Evolutionary conservation across 2,113 vertebrate genomes (phyloP).

Genomic region (Seriola aureovittata): DNA sequence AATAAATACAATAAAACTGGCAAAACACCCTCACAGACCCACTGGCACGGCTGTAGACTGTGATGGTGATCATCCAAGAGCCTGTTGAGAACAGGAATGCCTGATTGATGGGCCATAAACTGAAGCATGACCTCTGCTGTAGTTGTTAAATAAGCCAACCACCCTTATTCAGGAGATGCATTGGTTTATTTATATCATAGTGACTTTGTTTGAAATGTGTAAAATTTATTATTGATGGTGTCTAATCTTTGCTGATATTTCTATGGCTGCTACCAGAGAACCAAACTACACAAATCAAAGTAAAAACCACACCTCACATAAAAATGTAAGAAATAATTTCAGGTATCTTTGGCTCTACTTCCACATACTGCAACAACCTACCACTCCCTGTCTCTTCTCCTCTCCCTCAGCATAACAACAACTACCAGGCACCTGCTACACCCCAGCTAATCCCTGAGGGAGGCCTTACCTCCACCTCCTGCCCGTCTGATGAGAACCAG

Average conservation of each 20-base stretch:
- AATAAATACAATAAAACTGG: background rate
- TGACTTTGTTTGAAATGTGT: background rate
- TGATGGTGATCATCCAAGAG: background rate
- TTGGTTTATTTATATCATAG: background rate
- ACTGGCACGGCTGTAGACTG: background rate
- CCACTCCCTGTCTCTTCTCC: constrained; percentile 14
- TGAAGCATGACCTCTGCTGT: background rate
- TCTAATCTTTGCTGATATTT: constrained; percentile 9
- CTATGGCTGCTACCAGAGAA: background rate
- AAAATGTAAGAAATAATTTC: constrained; percentile 2
- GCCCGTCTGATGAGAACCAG: constrained; percentile 85
- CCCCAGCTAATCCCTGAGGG: constrained; percentile 85
- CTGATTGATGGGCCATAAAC: background rate
- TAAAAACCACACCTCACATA: constrained; percentile 4
- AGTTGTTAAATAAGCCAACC: too few species aligned
- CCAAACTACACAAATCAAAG: background rate
- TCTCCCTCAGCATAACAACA: constrained; percentile 79
- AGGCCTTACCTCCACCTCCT: constrained; percentile 52
- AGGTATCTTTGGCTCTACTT: constrained; percentile 5
- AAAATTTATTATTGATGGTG: background rate
- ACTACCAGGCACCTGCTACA: constrained; percentile 73
- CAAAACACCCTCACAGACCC: background rate
- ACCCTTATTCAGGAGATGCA: background rate
- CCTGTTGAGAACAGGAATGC: background rate
- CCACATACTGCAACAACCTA: background rate